Conservation (phyloP, 2,797 vertebrate genomes). For the Molossus alvarezi region DNA sequence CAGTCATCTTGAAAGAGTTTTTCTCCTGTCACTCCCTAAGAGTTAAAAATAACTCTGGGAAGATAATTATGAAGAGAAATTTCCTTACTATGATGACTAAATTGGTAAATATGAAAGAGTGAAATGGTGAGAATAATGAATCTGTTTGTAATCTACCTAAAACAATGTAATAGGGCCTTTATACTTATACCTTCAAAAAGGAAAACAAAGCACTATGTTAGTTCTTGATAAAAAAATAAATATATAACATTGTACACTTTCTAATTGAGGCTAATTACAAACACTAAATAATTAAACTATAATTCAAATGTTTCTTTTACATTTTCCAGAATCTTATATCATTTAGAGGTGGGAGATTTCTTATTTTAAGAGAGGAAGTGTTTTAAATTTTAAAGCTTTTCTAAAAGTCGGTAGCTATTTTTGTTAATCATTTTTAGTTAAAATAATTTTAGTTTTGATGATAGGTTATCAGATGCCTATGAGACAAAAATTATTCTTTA, state of each 20-base stretch:
- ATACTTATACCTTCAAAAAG: not conserved
- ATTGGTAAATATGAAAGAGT: constrained; percentile 6
- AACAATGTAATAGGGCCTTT: not conserved
- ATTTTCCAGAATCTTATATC: not conserved
- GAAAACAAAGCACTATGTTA: not conserved
- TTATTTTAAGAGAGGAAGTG: constrained; percentile 13
- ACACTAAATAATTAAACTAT: constrained; percentile 43
- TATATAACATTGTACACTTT: not conserved
- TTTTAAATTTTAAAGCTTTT: constrained; percentile 45
- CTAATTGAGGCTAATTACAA: not conserved
- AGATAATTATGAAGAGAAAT: not conserved
- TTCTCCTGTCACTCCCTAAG: not conserved
- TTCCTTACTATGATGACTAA: not conserved
- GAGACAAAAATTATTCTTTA: not conserved
- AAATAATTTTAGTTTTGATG: constrained; percentile 19
- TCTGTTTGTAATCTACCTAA: not conserved
- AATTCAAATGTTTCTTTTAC: constrained; percentile 22
- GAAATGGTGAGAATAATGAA: not conserved
- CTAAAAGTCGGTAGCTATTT: not conserved
- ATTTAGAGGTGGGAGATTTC: not conserved
- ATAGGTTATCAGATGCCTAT: not conserved
- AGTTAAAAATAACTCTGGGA: not conserved
- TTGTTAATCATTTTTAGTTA: not conserved
- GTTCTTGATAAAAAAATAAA: not conserved
- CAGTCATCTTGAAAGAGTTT: not conserved